A percentile compares a stretch with the other conserved stretches of the same genome.
phyloP scores from a whole-genome alignment of 1,140 invertebrate genomes.

The Atta cephalotes region DNA sequence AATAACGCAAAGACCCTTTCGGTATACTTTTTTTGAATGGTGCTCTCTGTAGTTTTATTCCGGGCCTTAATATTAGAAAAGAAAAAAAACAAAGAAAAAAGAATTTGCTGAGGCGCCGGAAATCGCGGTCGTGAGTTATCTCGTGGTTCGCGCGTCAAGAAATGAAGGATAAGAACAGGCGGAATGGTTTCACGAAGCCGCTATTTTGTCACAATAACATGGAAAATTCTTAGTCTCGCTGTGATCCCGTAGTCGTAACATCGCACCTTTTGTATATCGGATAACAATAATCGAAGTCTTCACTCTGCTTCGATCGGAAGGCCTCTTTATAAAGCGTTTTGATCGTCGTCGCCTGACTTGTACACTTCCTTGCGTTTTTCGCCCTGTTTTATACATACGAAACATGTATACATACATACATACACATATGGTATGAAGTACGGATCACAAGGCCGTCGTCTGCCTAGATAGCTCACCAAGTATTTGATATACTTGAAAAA shows the following conservation, averaged over 20 bases:
- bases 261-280: constrained; percentile 70
- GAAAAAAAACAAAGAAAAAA: constrained; percentile 15
- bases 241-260: constrained; percentile 79
- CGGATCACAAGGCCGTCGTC: constrained; percentile 40
- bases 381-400: constrained; percentile 25
- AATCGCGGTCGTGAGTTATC: constrained; percentile 63
- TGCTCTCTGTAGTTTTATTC: constrained; percentile 43
- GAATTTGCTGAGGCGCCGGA: constrained; percentile 53
- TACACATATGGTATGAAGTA: constrained; percentile 35
- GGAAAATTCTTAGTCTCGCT: constrained; percentile 76
- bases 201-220: constrained; percentile 72
- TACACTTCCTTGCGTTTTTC: constrained; percentile 50
- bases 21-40: constrained; percentile 61
- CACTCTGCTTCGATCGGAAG: constrained; percentile 62
- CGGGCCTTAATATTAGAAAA: constrained; percentile 23
- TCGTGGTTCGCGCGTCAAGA: constrained; percentile 23
- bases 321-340: constrained; percentile 72
- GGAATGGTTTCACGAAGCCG: neutral
- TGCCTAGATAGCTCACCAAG: constrained; percentile 66
- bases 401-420: neutral
- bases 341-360: constrained; percentile 51
- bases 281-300: constrained; percentile 71
- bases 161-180: constrained; percentile 20
- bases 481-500: constrained; percentile 65
- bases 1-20: constrained; percentile 50